Conservation (phyloP, 2,113 vertebrate species). For the Amazona guildingii region DNA sequence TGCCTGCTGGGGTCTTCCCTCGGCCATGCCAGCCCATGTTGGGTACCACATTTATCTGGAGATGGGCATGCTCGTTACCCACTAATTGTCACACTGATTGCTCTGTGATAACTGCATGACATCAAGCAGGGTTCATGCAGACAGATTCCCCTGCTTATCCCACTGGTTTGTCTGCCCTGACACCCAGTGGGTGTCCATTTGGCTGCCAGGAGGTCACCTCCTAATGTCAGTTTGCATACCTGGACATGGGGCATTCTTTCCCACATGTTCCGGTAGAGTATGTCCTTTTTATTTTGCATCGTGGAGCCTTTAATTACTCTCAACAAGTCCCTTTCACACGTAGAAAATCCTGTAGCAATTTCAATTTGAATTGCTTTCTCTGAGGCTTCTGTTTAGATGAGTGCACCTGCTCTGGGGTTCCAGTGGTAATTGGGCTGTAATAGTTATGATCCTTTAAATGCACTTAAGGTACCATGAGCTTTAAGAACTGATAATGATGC, state of each 20-base stretch:
- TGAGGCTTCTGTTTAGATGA: constrained; percentile 42
- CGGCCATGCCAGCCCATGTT: rapidly evolving
- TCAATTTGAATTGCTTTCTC: constrained; percentile 47
- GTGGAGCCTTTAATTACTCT: constrained; percentile 49
- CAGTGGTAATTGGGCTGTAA: constrained; percentile 56
- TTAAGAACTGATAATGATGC: constrained; percentile 12
- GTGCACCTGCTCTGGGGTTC: constrained; percentile 54
- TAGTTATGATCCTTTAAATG: constrained; percentile 67
- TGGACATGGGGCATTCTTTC: not conserved
- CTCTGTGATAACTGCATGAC: not conserved
- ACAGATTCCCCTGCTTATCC: not conserved
- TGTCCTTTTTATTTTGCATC: not conserved
- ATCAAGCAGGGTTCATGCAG: not conserved
- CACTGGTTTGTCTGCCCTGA: not conserved
- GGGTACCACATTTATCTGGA: not conserved
- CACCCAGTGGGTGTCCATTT: rapidly evolving
- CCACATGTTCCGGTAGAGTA: rapidly evolving
- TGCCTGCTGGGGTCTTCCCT: not conserved
- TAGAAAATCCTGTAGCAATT: constrained; percentile 41
- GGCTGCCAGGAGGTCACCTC: not conserved
- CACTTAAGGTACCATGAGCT: constrained; percentile 65
- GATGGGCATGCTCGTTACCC: rapidly evolving
- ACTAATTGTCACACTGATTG: not conserved
- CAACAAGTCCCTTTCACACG: constrained; percentile 37
- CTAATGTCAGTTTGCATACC: not conserved